Conservation (phyloP, 2,888 invertebrate species). For the Cheilosia urbana region DNA sequence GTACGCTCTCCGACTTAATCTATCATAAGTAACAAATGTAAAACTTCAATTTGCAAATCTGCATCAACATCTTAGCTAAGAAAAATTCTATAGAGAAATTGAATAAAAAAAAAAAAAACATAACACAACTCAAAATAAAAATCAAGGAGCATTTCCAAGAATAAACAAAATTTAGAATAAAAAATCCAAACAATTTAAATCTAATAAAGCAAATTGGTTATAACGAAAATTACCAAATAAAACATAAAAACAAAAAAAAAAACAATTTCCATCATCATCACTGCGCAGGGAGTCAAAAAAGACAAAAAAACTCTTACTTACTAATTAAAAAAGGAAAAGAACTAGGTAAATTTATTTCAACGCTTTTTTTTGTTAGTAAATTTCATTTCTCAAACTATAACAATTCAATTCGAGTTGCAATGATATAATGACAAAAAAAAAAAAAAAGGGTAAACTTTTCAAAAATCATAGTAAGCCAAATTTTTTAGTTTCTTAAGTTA, state of each 20-base stretch:
- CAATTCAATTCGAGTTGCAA: slow-evolving; percentile 67
- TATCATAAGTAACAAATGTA: slow-evolving; percentile 23
- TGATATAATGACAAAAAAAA: slow-evolving; percentile 53
- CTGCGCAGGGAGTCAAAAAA: slow-evolving; percentile 44
- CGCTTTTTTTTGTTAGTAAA: slow-evolving; percentile 15
- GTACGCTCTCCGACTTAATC: slow-evolving; percentile 18
- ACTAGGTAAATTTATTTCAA: slow-evolving; percentile 32
- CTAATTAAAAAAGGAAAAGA: slow-evolving; percentile 23
- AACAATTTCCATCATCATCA: slow-evolving; percentile 31
- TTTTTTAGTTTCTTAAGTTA: slow-evolving; percentile 25
- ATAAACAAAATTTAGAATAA: slow-evolving; percentile 17
- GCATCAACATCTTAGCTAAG: slow-evolving; percentile 42
- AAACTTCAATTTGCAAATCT: slow-evolving; percentile 14
- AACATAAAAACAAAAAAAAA: slow-evolving; percentile 15
- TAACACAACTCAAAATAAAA: slow-evolving; percentile 25
- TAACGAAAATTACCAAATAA: slow-evolving; percentile 17
- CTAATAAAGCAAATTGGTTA: slow-evolving; percentile 52
- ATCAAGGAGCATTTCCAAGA: slow-evolving; percentile 43
- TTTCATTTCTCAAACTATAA: slow-evolving; percentile 60
- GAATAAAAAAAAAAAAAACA: slow-evolving; percentile 6
- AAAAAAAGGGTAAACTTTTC: background rate
- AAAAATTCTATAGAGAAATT: slow-evolving; percentile 13
- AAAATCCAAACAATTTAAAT: slow-evolving; percentile 21
- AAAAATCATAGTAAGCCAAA: slow-evolving; percentile 45
- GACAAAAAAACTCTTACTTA: slow-evolving; percentile 26